These are phyloP conservation scores for Hippolais icterina DNA, from an alignment of 2,113 vertebrate species.

Conservation along the genomic window DNA sequence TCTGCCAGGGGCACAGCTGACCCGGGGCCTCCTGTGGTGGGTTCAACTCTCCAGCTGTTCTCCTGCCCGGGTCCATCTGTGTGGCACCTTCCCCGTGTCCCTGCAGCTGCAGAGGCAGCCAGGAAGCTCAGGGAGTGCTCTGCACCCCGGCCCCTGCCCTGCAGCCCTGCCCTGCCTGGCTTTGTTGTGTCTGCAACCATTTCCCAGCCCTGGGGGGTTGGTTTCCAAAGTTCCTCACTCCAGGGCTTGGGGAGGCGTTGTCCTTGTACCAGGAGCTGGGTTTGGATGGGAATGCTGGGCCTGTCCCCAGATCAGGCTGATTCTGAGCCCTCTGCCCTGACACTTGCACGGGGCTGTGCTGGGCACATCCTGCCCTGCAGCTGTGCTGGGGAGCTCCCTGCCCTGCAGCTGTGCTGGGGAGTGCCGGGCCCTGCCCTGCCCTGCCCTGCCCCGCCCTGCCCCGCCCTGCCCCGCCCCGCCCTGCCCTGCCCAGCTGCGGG, in stretches of 20 bases:
- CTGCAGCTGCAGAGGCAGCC: not conserved
- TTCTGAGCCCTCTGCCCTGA: not conserved
- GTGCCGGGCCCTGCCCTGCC: not conserved
- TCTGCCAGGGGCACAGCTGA: not conserved
- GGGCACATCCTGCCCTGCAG: not conserved
- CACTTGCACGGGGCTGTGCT: fast-evolving
- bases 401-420: too few species aligned
- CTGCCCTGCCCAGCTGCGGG: not conserved
- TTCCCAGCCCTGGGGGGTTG: fast-evolving
- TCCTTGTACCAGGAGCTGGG: not conserved
- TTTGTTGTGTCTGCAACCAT: not conserved
- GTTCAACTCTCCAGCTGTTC: too few species aligned
- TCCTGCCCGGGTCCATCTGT: not conserved
- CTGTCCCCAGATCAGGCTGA: not conserved
- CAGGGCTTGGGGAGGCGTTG: not conserved
- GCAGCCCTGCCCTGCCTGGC: not conserved
- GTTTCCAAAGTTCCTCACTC: not conserved
- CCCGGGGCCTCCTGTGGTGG: not conserved
- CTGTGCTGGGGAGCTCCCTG: not conserved
- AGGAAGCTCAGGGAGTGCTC: not conserved
- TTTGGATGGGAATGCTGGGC: not conserved
- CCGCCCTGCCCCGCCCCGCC: not conserved
- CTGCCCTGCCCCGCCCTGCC: not conserved
- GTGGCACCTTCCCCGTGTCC: fast-evolving
- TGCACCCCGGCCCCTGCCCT: not conserved